Base-by-base conservation (phyloP, 2,113 vertebrate genomes). In the Epinephelus fuscoguttatus region DNA sequence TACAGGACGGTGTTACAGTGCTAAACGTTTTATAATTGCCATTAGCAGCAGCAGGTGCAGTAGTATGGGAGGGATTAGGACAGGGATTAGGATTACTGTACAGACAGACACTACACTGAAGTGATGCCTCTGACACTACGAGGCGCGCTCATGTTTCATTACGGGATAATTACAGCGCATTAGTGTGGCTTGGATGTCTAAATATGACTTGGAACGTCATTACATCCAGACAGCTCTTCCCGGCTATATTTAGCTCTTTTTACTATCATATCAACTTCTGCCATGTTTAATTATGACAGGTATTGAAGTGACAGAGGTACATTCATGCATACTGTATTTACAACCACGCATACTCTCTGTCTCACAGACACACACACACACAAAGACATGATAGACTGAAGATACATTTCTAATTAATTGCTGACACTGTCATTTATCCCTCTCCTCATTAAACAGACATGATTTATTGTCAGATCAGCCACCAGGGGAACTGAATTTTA, bases 381-480 rank as follows among this genome's bases (percentile, higher is more conserved):
- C 52, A 79, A 49, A 72, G 1, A 71, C 12, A 27, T 25, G 78
- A 81, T 77, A 84, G 63, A 88, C 84, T 86, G 85, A 88, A 92
- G 91, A 93, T 88, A 91, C 72, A 78, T 83, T 89, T 77, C 63
- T 88, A 93, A 94, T 95, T 94, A 94, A 94, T 94, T 90, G 88
- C 87, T 79, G 89, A 92, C 82, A 78, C 64, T 93, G 93, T 94
- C 93, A 94, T 93, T 93, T 89, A 93, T 93, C 84, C 87, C 82
- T 64, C 83, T 82, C 66, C 87, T 90, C 90, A 92, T 94, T 95
- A 93, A 92, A 91, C 81, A 86, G 86, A 66, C 84, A 71, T 92
- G 94, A 96, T 94, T 93, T 94, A 95, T 90, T 88, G 87, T 92
- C 90, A 91, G 88, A 92, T 91, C 88, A 88, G 88, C 82, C 37